Evolutionary conservation across 2,797 vertebrate genomes (phyloP).

Genomic region (Silurus aristotelis): DNA sequence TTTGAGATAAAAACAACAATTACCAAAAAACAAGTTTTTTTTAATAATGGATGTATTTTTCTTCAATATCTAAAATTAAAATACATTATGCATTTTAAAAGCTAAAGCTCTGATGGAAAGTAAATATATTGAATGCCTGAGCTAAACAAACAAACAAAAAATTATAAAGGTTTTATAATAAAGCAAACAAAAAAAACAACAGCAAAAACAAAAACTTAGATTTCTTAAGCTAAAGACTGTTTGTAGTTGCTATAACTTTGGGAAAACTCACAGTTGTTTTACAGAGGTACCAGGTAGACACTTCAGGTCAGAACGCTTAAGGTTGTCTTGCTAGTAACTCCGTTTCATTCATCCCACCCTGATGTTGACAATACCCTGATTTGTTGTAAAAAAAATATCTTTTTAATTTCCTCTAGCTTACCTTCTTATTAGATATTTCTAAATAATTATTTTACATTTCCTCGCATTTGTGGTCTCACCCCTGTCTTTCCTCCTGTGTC

Average conservation of each 20-base stretch:
- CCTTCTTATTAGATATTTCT: neutral
- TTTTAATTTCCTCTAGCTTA: neutral
- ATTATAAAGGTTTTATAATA: neutral
- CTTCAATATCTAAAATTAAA: neutral
- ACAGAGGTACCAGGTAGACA: neutral
- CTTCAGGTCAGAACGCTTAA: neutral
- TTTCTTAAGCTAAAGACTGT: neutral
- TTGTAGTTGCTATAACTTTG: neutral
- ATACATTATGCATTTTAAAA: no score
- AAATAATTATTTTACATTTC: neutral
- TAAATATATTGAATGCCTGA: neutral
- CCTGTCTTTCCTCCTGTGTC: conserved; percentile 50
- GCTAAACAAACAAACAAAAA: neutral
- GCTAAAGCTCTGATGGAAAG: neutral
- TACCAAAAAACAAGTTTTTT: no score
- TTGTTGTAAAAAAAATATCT: neutral
- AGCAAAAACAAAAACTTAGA: neutral
- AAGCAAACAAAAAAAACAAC: no score
- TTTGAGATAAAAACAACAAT: neutral
- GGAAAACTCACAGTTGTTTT: neutral
- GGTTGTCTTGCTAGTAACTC: neutral
- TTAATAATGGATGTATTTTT: neutral
- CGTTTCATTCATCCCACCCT: neutral
- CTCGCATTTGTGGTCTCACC: neutral
- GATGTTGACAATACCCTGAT: neutral